A percentile compares a stretch with the other conserved stretches of the same genome.
Conservation (phyloP, 2,888 invertebrate genomes). For the Melitaea athalia region DNA sequence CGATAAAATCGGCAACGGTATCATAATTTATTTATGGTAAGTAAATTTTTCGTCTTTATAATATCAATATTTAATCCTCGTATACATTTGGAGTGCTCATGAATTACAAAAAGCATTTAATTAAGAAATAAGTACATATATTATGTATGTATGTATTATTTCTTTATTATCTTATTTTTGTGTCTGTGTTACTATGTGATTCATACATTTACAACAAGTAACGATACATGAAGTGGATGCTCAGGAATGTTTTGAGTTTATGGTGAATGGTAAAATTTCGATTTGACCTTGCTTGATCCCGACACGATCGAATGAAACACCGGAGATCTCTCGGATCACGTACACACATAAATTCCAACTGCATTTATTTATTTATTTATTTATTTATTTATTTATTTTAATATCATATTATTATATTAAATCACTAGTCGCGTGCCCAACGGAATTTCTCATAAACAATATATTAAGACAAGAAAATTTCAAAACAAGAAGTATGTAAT, state of each 20-base stretch:
- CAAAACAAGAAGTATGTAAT: too few relatives aligned
- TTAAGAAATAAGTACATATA: not conserved
- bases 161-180: too few relatives aligned
- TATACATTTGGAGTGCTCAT: too few relatives aligned
- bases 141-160: too few relatives aligned
- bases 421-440: too few relatives aligned
- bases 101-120: too few relatives aligned
- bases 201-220: too few relatives aligned
- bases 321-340: not conserved
- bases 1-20: not conserved
- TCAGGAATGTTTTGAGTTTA: not conserved
- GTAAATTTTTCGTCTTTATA: not conserved
- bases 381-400: not conserved
- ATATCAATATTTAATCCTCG: too few relatives aligned
- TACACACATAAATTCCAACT: not conserved
- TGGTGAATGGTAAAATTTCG: slow-evolving; percentile 12
- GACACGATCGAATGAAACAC: not conserved
- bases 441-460: too few relatives aligned
- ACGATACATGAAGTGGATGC: not conserved
- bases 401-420: not conserved
- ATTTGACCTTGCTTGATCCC: slow-evolving; percentile 24
- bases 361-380: not conserved
- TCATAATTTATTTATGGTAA: not conserved
- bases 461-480: too few relatives aligned
- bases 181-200: too few relatives aligned